Conservation (phyloP, 2,888 invertebrate genomes). For the Euplagia quadripunctaria region DNA sequence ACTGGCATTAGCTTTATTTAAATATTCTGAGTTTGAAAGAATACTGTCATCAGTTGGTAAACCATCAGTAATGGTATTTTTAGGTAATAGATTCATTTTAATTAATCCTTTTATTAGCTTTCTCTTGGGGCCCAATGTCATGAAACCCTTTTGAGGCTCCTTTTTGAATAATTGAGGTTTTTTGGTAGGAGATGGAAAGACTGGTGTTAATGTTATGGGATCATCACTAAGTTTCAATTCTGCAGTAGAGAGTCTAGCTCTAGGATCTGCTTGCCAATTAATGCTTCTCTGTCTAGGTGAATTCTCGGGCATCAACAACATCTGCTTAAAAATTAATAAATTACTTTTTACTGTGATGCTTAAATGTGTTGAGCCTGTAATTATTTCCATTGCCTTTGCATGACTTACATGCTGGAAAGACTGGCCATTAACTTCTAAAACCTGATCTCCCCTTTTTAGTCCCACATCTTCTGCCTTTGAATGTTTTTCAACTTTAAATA, state of each 20-base stretch:
- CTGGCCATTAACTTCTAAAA: constrained; percentile 98
- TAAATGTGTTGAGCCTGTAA: constrained; percentile 97
- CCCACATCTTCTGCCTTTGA: constrained; percentile 98
- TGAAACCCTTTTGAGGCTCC: constrained; percentile 92
- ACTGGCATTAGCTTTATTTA: constrained; percentile 81
- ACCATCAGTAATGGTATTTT: constrained; percentile 91
- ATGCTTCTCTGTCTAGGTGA: constrained; percentile 92
- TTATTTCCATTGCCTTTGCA: constrained; percentile 96
- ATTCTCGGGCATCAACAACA: constrained; percentile 91
- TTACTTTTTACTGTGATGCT: constrained; percentile 99
- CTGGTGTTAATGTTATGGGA: constrained; percentile 79
- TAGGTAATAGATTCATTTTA: constrained; percentile 96
- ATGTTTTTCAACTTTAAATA: constrained; percentile 96
- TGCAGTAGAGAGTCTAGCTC: constrained; percentile 93
- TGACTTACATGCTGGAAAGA: constrained; percentile 98
- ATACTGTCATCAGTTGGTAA: constrained; percentile 90
- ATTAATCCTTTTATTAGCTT: constrained; percentile 94
- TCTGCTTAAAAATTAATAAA: constrained; percentile 93
- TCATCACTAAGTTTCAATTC: constrained; percentile 88
- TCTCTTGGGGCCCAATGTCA: constrained; percentile 95
- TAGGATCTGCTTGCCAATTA: constrained; percentile 90
- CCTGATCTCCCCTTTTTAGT: constrained; percentile 98
- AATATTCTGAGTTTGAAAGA: constrained; percentile 87
- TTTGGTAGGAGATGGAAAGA: constrained; percentile 86
- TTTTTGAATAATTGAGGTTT: constrained; percentile 88